Evolutionary conservation across 2,113 vertebrate species (phyloP).

Genomic region (Eulemur rufifrons): DNA sequence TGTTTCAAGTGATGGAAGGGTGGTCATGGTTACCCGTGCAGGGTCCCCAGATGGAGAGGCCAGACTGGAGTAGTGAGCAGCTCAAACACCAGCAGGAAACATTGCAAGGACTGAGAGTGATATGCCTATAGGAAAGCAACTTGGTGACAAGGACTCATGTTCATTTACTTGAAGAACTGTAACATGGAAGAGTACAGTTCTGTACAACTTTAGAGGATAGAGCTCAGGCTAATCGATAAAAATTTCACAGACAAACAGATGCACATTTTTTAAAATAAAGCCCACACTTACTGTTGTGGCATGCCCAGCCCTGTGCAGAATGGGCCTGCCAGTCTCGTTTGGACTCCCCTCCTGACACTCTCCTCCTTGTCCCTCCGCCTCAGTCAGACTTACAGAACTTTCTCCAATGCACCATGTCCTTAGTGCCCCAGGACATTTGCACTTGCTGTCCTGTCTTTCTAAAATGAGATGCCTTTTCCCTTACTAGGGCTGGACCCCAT

Average conservation of each 20-base stretch:
- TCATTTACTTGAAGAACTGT: rapidly evolving
- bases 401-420: rapidly evolving
- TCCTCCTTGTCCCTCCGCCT: rapidly evolving
- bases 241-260: rapidly evolving
- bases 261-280: rapidly evolving
- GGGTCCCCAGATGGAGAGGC: neutral
- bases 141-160: rapidly evolving
- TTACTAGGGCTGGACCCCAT: rapidly evolving
- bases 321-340: rapidly evolving
- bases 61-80: rapidly evolving
- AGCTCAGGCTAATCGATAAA: rapidly evolving
- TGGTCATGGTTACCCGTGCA: no score
- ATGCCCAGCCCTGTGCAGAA: rapidly evolving
- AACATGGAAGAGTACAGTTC: rapidly evolving
- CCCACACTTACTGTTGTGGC: rapidly evolving
- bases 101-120: rapidly evolving
- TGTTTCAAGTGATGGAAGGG: rapidly evolving
- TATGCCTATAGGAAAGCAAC: rapidly evolving
- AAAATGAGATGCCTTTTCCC: neutral
- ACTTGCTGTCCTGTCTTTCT: neutral
- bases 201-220: rapidly evolving
- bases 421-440: neutral
- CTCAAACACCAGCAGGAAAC: neutral
- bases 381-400: rapidly evolving
- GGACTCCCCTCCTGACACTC: rapidly evolving